Conservation (phyloP, 2,888 invertebrate species). For the Lithophane ornitopus region DNA sequence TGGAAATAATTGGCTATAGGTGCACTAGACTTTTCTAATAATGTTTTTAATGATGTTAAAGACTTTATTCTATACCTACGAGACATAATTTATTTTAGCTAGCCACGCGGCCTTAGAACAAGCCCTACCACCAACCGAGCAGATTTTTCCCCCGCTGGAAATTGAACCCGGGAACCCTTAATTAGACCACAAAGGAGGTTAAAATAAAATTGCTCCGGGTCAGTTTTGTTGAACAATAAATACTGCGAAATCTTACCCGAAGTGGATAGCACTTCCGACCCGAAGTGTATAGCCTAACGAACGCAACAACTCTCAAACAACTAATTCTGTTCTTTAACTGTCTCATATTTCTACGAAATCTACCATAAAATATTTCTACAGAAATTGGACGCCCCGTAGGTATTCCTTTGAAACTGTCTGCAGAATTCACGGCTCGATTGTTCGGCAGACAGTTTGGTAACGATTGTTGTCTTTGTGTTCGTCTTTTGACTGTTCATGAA, state of each 20-base stretch:
- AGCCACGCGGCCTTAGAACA: too few relatives aligned
- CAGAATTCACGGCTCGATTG: slow-evolving; percentile 18
- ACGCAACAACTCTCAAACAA: neutral
- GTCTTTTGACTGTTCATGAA: slow-evolving; percentile 9
- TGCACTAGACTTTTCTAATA: neutral
- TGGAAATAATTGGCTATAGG: neutral
- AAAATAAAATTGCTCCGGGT: too few relatives aligned
- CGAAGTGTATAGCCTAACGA: neutral
- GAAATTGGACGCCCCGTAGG: neutral
- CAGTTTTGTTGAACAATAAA: neutral
- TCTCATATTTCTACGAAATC: neutral
- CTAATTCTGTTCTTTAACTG: too few relatives aligned
- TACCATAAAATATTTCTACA: neutral
- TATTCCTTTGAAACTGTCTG: slow-evolving; percentile 30
- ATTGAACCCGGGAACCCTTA: too few relatives aligned
- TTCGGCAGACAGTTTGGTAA: slow-evolving; percentile 26
- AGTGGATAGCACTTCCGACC: neutral
- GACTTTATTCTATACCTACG: neutral
- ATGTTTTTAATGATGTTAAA: neutral
- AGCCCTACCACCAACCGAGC: too few relatives aligned
- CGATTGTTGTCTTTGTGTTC: slow-evolving; percentile 9
- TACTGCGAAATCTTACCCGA: neutral
- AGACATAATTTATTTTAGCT: too few relatives aligned
- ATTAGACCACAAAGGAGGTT: too few relatives aligned
- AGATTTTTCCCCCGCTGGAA: too few relatives aligned